Evolutionary conservation across 2,888 invertebrate genomes (phyloP).

Genomic region (Erynnis tages): DNA sequence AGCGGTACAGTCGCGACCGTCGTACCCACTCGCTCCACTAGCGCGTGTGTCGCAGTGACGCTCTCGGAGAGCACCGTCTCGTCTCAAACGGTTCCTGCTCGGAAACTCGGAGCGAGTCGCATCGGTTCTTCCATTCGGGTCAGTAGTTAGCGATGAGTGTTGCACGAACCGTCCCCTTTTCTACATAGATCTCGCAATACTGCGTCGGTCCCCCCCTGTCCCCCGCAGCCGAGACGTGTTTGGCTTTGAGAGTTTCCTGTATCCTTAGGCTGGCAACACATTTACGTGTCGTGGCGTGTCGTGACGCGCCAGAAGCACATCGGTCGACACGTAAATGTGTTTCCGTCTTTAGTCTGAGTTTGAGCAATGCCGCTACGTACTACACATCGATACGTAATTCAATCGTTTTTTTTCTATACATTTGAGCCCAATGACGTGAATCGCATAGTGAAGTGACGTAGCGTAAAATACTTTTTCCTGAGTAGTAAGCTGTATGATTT

Average conservation of each 20-base stretch:
- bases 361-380: too few species aligned
- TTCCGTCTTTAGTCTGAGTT: too few species aligned
- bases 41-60: constrained; percentile 27
- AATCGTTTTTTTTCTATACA: too few species aligned
- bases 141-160: constrained; percentile 18
- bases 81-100: constrained; percentile 4
- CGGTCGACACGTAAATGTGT: too few species aligned
- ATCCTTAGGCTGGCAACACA: too few species aligned
- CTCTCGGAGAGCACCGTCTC: constrained; percentile 5
- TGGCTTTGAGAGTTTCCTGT: constrained; percentile 18
- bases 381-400: too few species aligned
- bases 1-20: constrained; percentile 12
- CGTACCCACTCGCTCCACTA: constrained; percentile 20
- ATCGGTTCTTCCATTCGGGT: constrained; percentile 1
- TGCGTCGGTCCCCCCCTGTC: constrained; percentile 19
- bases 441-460: too few species aligned
- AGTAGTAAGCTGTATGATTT: too few species aligned
- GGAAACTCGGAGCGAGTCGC: constrained; percentile 1
- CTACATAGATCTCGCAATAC: constrained; percentile 20
- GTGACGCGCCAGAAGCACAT: too few species aligned
- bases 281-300: too few species aligned
- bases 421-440: too few species aligned
- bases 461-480: too few species aligned
- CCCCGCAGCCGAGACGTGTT: constrained; percentile 28
- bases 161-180: constrained; percentile 22